Evolutionary conservation across 2,888 invertebrate genomes (phyloP), one percentile per base, ranked within the genome.

Genomic region (Arrhopalites spinosus): DNA sequence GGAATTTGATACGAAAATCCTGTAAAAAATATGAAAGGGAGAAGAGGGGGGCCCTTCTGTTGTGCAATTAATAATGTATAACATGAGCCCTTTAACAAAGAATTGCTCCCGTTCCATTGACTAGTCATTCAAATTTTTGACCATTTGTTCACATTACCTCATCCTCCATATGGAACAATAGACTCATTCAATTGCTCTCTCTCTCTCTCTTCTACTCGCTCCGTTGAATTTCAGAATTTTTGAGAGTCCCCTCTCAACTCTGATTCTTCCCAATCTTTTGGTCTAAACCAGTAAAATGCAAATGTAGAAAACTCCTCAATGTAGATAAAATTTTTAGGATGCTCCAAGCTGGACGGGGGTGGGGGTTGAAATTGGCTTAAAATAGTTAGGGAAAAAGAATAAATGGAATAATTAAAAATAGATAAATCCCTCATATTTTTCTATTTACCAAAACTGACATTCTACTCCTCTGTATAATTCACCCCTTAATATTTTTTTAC

Each of bases 41-140:
- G 50, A 15, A 53, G 23, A 20, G 53, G 53, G n/a, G 25, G 1
- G 2, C 56, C 70, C 70, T 27, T 70, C 56, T 70, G 70, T 8
- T 23, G 59, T 20, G 70, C 25, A 70, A 70, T 70, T 70, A 70
- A 70, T 70, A 70, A 70, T 70, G 53, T 70, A 70, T 59, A 70
- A 70, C 56, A 56, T 70, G 70, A n/a, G n/a, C n/a, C 36, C 36
- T 36, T 36, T 36, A 15, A 47, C 47, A 47, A 15, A 47, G 23
- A 5, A 56, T 5, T 23, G 5, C 11, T 36, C 36, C 11, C 36
- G 36, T 36, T 36, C 36, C 36, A 36, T 36, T 36, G 36, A 36
- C 36, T 36, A 36, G 36, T 36, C 36, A 36, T 36, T 36, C 36
- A 36, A 11, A 36, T 29, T 3, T 66, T 27, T 67, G 67, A 67